Conservation (phyloP, 2,113 vertebrate genomes). For the Peromyscus leucopus region DNA sequence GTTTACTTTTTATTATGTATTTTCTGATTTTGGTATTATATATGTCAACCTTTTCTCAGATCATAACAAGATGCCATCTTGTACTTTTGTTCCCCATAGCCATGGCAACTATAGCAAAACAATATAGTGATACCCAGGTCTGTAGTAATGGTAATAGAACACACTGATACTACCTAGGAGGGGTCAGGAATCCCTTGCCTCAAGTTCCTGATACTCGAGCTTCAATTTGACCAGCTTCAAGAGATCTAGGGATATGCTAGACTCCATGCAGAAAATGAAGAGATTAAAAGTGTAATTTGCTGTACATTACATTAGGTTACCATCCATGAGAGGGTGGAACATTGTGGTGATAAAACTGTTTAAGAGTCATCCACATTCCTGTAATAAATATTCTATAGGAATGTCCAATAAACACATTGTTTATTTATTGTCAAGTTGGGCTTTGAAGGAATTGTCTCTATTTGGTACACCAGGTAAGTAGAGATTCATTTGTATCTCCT, state of each 20-base stretch:
- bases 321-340: not conserved
- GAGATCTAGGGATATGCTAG: not conserved
- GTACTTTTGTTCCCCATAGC: not conserved
- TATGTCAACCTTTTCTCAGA: not conserved
- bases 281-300: not conserved
- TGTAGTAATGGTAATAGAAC: not conserved
- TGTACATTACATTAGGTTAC: not conserved
- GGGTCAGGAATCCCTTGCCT: not conserved
- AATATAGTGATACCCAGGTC: not conserved
- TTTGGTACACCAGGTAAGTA: not conserved
- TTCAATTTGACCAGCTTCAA: not conserved
- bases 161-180: not conserved
- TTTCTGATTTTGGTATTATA: not conserved
- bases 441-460: not conserved
- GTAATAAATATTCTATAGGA: no score
- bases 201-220: not conserved
- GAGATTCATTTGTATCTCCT: not conserved
- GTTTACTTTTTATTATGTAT: not conserved
- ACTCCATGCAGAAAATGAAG: not conserved
- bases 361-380: not conserved
- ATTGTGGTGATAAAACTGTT: not conserved
- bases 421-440: not conserved
- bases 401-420: not conserved
- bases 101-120: not conserved
- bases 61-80: not conserved